phyloP scores from a whole-genome alignment of 2,797 vertebrate species.

The Microctenopoma stevenorrisi region DNA sequence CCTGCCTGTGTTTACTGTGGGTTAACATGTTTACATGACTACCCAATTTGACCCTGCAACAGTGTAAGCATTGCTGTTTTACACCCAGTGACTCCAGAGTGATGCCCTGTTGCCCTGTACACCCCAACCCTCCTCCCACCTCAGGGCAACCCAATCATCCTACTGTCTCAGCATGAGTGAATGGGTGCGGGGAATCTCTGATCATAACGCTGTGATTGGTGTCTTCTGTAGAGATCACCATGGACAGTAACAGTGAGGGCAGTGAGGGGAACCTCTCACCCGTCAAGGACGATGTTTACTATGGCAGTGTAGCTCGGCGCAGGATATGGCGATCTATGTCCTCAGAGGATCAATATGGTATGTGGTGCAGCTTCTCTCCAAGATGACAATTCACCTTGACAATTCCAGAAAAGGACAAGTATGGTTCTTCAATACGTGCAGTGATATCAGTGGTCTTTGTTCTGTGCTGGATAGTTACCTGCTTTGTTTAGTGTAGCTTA shows the following conservation, averaged over 20 bases:
- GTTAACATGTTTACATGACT: constrained; percentile 54
- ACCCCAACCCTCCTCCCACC: constrained; percentile 24
- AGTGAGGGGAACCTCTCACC: constrained; percentile 94
- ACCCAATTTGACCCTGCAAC: constrained; percentile 58
- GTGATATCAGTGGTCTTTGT: constrained; percentile 63
- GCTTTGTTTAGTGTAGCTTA: constrained; percentile 60
- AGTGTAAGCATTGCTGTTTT: constrained; percentile 86
- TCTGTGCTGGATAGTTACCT: constrained; percentile 59
- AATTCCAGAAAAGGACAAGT: constrained; percentile 63
- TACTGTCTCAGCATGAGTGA: constrained; percentile 74
- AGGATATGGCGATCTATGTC: constrained; percentile 89
- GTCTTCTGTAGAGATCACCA: constrained; percentile 94
- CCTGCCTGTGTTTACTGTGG: constrained; percentile 58
- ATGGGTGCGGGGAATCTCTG: constrained; percentile 74
- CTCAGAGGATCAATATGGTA: constrained; percentile 91
- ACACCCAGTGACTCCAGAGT: constrained; percentile 79
- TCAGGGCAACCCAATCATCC: constrained; percentile 65
- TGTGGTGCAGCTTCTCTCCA: constrained; percentile 82
- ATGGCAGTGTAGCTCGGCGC: constrained; percentile 89
- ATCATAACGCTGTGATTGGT: constrained; percentile 84
- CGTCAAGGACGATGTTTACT: constrained; percentile 91
- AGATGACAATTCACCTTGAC: constrained; percentile 66
- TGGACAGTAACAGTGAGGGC: constrained; percentile 97
- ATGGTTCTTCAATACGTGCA: constrained; percentile 60
- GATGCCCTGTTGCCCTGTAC: constrained; percentile 68